A percentile compares a stretch with the other conserved stretches of the same genome.
Conservation (phyloP, 53 echinoderm and acorn worm species). For the Antedon mediterranea region DNA sequence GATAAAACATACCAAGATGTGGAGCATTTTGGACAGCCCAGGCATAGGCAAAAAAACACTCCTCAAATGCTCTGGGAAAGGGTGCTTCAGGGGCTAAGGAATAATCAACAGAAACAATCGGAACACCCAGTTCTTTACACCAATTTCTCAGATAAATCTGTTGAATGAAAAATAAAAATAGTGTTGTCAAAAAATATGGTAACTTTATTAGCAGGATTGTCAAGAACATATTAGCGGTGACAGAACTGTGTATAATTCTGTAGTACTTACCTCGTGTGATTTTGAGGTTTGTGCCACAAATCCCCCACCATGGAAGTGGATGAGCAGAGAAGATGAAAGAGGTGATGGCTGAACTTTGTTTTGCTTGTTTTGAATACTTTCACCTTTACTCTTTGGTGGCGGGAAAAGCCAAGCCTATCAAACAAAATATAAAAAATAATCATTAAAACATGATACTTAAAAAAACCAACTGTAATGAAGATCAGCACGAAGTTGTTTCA, state of each 20-base stretch:
- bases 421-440: background rate
- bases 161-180: background rate
- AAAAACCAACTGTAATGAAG: too few relatives aligned
- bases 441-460: too few relatives aligned
- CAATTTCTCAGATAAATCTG: conserved; percentile 89
- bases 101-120: conserved; percentile 97
- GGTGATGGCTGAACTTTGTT: conserved; percentile 22
- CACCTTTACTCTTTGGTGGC: background rate
- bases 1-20: conserved; percentile 53
- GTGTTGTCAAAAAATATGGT: too few relatives aligned
- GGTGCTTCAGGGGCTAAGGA: conserved; percentile 86
- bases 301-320: conserved; percentile 97
- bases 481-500: too few relatives aligned
- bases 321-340: conserved; percentile 74
- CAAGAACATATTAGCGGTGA: too few relatives aligned
- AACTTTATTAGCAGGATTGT: too few relatives aligned
- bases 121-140: conserved; percentile 92
- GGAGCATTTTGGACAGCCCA: conserved; percentile 90
- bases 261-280: conserved; percentile 87
- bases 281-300: conserved; percentile 95
- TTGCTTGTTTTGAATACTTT: background rate
- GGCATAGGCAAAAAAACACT: conserved; percentile 98
- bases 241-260: too few relatives aligned
- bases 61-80: conserved; percentile 94
- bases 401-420: background rate